Evolutionary conservation across 1,140 invertebrate genomes (phyloP), one percentile per base, ranked within the genome.

Genomic region (Heliconius congener): DNA sequence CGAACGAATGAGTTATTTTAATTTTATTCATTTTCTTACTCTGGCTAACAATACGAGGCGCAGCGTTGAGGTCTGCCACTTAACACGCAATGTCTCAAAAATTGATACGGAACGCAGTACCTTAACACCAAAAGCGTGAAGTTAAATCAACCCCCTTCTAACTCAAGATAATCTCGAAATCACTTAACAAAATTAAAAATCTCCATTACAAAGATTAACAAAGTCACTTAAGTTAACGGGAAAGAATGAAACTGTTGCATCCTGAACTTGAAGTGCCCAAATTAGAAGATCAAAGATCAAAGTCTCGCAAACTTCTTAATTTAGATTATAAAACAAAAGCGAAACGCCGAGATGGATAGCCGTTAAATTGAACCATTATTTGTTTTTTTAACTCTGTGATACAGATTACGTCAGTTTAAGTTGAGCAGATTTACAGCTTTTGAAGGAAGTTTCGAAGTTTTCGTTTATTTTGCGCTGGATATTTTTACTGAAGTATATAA

Each of bases 261-360:
- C 73, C 52, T 19, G 73, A 80, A n/a, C 81, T 79, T 72, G 76
- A 76, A 81, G 73, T 71, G 71, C 46, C 71, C 77, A 78, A 79
- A 73, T 78, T 76, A 82, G 34, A 52, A 76, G 77, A 27, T 77
- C 42, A 52, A 30, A 83, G 82, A 84, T 82, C 78, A 82, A 76
- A 84, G 78, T 80, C 77, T 76, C 71, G 50, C 60, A 77, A 83
- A 82, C 82, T 85, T 80, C 78, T 79, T 85, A 85, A 85, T 85
- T 85, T 80, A 77, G 81, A 83, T 82, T 82, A 82, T 85, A 77
- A 85, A 85, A 83, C 77, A 83, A 77, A 81, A 81, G 76, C 71
- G 79, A 76, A 81, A 76, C 80, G 71, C 60, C 73, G 39, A 27
- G 60, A 74, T 80, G 80, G 78, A 82, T 83, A 37, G 74, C 72